Conservation (phyloP, 2,888 invertebrate species). For the Eucriotettix oculatus region DNA sequence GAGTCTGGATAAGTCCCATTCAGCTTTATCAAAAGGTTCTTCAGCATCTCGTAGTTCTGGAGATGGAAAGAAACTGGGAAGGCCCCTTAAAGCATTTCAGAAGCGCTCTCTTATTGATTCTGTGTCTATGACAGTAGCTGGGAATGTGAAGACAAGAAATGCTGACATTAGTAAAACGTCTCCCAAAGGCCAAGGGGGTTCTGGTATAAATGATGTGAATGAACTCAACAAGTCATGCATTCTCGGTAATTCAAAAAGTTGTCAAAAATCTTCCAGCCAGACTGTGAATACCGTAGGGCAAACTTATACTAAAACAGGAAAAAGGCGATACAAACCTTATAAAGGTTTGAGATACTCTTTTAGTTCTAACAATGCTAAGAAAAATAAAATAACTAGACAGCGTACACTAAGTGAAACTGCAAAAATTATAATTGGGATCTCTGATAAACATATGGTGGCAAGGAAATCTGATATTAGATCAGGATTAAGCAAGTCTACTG, state of each 20-base stretch:
- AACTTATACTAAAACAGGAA: constrained; percentile 14
- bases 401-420: neutral
- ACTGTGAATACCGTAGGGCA: neutral
- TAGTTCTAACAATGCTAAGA: constrained; percentile 10
- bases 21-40: neutral
- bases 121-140: neutral
- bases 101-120: neutral
- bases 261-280: neutral
- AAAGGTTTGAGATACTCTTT: constrained; percentile 16
- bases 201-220: too few species aligned
- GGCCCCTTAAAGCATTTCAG: neutral
- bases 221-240: neutral
- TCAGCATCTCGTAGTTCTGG: neutral
- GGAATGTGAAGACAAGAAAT: neutral
- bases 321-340: constrained; percentile 14
- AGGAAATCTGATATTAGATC: neutral
- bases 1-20: neutral
- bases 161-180: neutral
- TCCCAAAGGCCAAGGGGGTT: neutral
- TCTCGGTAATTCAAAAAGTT: too few species aligned
- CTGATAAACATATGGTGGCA: neutral
- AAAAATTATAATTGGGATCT: neutral
- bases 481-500: too few species aligned
- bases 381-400: constrained; percentile 2
- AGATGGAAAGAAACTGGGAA: neutral